Percentiles rank a stretch among this genome's conserved stretches.
These are phyloP conservation scores for Apolygus lucorum DNA, from an alignment of 1,140 invertebrate species.

Conservation along the genomic window DNA sequence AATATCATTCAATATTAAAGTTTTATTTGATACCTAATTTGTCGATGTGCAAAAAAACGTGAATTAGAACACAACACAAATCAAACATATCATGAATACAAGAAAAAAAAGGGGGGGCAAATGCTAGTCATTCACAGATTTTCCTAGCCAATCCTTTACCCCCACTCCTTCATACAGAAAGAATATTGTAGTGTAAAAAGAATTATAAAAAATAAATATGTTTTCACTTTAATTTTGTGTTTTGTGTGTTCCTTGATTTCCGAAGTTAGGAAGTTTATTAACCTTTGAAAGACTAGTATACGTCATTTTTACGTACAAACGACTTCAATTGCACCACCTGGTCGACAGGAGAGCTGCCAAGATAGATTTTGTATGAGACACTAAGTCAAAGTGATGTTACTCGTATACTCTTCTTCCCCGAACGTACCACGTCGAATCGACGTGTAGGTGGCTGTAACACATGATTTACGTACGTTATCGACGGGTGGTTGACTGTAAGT, in stretches of 20 bases:
- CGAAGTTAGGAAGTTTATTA: neutral
- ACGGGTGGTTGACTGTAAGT: too few species aligned
- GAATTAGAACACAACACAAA: neutral
- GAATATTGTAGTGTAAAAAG: neutral
- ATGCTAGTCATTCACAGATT: slow-evolving; percentile 10
- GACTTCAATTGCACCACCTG: neutral
- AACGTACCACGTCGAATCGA: too few species aligned
- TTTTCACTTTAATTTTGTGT: slow-evolving; percentile 3
- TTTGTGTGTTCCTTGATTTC: neutral
- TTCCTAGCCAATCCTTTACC: slow-evolving; percentile 8
- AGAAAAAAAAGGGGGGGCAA: neutral
- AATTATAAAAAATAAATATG: neutral
- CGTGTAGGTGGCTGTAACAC: too few species aligned
- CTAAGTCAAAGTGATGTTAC: too few species aligned
- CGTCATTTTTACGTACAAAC: neutral
- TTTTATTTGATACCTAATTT: neutral
- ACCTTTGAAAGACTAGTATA: neutral
- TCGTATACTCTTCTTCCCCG: too few species aligned
- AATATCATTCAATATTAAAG: neutral
- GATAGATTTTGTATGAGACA: neutral
- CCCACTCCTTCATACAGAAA: neutral
- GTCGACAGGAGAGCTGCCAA: neutral
- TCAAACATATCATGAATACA: neutral
- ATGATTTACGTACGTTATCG: too few species aligned
- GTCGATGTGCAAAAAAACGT: too few species aligned